Conservation (phyloP, 2,113 vertebrate species). For the Antigone vipio region DNA sequence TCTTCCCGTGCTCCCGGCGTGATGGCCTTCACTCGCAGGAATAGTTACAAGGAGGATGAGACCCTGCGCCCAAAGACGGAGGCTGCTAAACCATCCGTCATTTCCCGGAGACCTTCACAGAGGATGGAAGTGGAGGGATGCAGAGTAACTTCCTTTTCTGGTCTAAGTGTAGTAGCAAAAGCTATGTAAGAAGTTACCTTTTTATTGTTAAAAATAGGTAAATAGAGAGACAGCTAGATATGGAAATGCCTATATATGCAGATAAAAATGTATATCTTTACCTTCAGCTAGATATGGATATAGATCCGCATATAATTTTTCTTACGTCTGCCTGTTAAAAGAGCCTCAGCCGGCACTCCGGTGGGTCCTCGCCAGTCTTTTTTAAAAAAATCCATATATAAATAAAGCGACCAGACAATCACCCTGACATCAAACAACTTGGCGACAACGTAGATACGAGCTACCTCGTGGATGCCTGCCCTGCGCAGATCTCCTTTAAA, state of each 20-base stretch:
- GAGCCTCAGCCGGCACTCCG: accelerated
- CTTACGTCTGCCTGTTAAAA: not conserved
- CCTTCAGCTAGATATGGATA: not conserved
- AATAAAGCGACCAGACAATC: not conserved
- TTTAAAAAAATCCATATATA: not conserved
- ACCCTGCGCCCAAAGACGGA: not conserved
- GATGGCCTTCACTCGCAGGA: not conserved
- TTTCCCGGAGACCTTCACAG: not conserved
- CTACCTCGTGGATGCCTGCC: not conserved
- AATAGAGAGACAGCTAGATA: not conserved
- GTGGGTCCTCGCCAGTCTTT: not conserved
- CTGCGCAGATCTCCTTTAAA: not conserved
- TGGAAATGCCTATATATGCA: not conserved
- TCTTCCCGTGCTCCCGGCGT: not conserved
- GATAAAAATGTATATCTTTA: not conserved
- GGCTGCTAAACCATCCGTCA: not conserved
- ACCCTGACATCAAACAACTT: not conserved
- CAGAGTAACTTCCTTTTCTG: not conserved
- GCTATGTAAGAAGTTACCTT: not conserved
- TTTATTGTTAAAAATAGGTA: not conserved
- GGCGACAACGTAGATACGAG: not conserved
- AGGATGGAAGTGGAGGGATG: not conserved
- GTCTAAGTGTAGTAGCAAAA: not conserved
- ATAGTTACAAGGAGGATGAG: not conserved
- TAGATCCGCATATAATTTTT: not conserved